phyloP scores from a whole-genome alignment of 2,113 vertebrate genomes.

The Aptenodytes forsteri region DNA sequence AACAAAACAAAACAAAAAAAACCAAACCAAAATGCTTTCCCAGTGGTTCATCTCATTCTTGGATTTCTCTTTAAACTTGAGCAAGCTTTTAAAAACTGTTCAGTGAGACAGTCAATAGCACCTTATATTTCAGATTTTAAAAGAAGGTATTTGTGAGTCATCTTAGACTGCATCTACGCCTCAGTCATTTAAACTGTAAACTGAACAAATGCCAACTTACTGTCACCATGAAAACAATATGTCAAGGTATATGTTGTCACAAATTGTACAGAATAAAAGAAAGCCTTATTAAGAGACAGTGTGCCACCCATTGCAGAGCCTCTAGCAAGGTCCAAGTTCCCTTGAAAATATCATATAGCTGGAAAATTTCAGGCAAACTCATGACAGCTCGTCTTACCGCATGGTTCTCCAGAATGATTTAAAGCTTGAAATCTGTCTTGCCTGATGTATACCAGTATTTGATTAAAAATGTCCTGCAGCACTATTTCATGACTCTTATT shows the following conservation, averaged over 20 bases:
- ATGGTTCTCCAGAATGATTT: constrained; percentile 13
- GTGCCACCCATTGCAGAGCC: constrained; percentile 33
- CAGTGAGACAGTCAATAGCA: not conserved
- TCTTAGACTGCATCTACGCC: not conserved
- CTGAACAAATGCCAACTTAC: constrained; percentile 58
- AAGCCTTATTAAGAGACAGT: not conserved
- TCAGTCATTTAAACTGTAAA: constrained; percentile 8
- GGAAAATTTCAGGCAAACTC: constrained; percentile 54
- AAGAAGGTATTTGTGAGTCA: not conserved
- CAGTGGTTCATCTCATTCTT: not conserved
- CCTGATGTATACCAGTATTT: not conserved
- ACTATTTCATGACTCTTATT: not conserved
- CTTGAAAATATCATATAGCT: constrained; percentile 46
- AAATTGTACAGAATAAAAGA: not conserved
- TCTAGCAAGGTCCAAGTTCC: constrained; percentile 21
- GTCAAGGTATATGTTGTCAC: not conserved
- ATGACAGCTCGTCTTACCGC: not conserved
- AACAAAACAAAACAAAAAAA: too few species aligned
- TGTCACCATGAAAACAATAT: not conserved
- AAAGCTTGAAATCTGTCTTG: constrained; percentile 7
- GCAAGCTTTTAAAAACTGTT: not conserved
- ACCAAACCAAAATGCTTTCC: not conserved
- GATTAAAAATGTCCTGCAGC: not conserved
- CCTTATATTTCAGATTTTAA: not conserved
- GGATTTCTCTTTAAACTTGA: not conserved